These are phyloP conservation scores for Eutolmus rufibarbis DNA, from an alignment of 2,888 invertebrate genomes.

Conservation along the genomic window DNA sequence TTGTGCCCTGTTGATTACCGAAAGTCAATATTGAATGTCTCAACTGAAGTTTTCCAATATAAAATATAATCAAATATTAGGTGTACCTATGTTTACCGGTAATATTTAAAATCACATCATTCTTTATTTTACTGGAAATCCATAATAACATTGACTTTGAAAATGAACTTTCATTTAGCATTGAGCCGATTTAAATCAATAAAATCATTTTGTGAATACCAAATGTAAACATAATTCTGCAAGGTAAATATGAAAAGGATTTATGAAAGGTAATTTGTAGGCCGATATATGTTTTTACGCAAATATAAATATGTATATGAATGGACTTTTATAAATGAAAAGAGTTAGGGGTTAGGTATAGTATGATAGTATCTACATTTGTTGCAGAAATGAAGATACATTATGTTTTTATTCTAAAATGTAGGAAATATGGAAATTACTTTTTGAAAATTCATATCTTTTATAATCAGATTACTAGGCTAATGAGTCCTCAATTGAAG, in stretches of 20 bases:
- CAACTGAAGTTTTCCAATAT: background rate
- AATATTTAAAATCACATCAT: conserved; percentile 4
- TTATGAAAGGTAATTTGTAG: background rate
- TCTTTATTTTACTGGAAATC: background rate
- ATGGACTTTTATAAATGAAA: background rate
- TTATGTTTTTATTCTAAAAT: too few relatives aligned
- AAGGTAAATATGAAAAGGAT: background rate
- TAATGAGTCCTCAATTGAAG: too few relatives aligned
- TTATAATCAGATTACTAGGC: too few relatives aligned
- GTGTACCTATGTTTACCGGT: background rate
- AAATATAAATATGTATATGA: background rate
- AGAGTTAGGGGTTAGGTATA: background rate
- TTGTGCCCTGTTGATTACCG: background rate
- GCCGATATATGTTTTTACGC: background rate
- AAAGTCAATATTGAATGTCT: conserved; percentile 15
- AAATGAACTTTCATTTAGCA: background rate
- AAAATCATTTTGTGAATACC: background rate
- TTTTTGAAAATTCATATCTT: too few relatives aligned
- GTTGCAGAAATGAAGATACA: too few relatives aligned
- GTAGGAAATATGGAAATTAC: too few relatives aligned
- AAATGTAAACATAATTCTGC: background rate
- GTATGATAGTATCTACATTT: too few relatives aligned
- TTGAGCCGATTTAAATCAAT: background rate
- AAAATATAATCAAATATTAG: background rate
- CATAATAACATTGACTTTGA: background rate